Evolutionary conservation across 2,797 vertebrate species (phyloP), one percentile per base, ranked within the genome.

Genomic region (Balearica regulorum): DNA sequence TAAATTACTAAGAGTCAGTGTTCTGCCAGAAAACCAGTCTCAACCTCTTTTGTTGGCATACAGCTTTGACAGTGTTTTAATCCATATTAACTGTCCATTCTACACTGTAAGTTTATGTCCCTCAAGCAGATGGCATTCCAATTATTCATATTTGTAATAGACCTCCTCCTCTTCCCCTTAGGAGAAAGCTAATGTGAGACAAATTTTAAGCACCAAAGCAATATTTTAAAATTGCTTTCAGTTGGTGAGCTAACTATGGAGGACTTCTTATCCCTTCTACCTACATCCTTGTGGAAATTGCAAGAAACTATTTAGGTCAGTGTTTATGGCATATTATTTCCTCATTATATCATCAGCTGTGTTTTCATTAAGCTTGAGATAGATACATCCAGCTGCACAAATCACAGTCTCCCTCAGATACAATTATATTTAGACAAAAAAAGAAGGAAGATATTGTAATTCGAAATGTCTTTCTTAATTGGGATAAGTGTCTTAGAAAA

Each of bases 81-180:
- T 71, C 66, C 65, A 51, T 58, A 62, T 85, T 85, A 93, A 68
- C 61, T 60, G 12, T 66, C 60, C 89, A 13, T 46, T 43, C 16
- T 58, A 58, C 76, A 75, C 19, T 65, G 9, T 70, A 89, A 66
- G 55, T 80, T 83, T 76, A 87, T 70, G 60, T 93, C 81, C 72
- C 83, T 83, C 87, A 95, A 96, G 86, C 92, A 96, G 92, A 94
- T 91, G 87, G 69, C 61, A 94, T 51, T 60, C 64, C n/a, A 84
- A 51, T 92, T 96, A 92, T 65, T 96, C 66, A 84, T 79, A 72
- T 76, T 54, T 84, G 49, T 46, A 91, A 91, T 2, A 61, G 37
- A 39, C 46, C 94, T 77, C 39, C 15, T 6, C 8, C 28, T 16
- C 44, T 44, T 16, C 8, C 49, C 26, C 33, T n/a, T 72, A 64